Conservation (phyloP, 2,797 vertebrate species). For the Sebastes nivosus region DNA sequence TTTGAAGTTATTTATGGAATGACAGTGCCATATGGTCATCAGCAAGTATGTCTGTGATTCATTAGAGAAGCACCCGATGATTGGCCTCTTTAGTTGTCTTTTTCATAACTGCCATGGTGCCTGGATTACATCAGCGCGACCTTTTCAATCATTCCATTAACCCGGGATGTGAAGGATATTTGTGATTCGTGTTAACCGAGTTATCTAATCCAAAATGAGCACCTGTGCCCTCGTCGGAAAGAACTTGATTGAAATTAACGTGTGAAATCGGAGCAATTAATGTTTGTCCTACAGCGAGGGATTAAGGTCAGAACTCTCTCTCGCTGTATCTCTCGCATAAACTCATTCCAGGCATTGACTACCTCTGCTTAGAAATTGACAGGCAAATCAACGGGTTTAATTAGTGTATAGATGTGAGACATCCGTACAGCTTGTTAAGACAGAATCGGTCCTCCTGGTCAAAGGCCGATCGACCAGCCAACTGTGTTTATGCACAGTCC, state of each 20-base stretch:
- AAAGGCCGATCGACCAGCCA: conserved; percentile 28
- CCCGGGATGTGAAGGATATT: conserved; percentile 7
- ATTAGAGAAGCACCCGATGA: neutral
- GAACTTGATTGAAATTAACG: conserved; percentile 20
- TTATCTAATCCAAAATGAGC: conserved; percentile 5
- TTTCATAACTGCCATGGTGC: neutral
- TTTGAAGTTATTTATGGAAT: neutral
- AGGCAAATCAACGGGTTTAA: conserved; percentile 23
- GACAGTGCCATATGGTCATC: neutral
- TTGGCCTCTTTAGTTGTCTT: neutral
- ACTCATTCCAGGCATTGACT: neutral
- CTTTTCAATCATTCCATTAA: neutral
- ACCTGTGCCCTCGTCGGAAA: conserved; percentile 18
- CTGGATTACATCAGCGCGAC: neutral
- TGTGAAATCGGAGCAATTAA: conserved; percentile 41
- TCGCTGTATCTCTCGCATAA: neutral
- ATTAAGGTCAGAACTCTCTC: conserved; percentile 28
- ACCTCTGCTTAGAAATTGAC: neutral
- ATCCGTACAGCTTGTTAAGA: conserved; percentile 10
- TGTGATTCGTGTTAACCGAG: conserved; percentile 24
- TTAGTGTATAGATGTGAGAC: conserved; percentile 34
- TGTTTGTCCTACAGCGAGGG: conserved; percentile 15
- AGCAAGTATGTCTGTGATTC: neutral
- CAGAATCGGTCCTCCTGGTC: conserved; percentile 23
- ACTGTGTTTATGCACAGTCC: conserved; percentile 1